Conservation (phyloP, 2,113 vertebrate genomes). For the Lamprologus ornatipinnis region DNA sequence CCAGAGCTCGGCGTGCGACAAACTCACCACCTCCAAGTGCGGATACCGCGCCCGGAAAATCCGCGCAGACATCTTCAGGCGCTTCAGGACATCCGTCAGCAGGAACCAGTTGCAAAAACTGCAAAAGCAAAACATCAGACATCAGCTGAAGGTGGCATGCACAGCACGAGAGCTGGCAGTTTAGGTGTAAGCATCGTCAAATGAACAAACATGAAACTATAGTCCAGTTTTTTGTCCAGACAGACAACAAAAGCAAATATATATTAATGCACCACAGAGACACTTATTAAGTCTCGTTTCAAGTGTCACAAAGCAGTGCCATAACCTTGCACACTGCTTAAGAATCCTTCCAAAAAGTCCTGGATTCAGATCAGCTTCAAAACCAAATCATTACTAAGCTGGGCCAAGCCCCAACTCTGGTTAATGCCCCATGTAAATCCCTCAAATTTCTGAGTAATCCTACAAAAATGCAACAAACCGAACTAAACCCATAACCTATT, state of each 20-base stretch:
- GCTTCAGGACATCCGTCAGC: conserved; percentile 86
- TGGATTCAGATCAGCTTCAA: background rate
- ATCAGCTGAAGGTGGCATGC: background rate
- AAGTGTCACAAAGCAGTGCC: background rate
- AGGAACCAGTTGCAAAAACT: conserved; percentile 98
- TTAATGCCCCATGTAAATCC: background rate
- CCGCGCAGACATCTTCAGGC: conserved; percentile 89
- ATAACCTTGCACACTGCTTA: background rate
- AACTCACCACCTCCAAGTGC: conserved; percentile 84
- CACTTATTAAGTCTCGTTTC: background rate
- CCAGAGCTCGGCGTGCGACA: conserved; percentile 81
- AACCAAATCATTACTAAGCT: background rate
- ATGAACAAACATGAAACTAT: background rate
- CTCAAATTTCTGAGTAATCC: background rate
- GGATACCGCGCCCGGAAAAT: conserved; percentile 94
- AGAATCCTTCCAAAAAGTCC: background rate
- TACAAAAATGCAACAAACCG: background rate
- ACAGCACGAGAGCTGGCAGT: background rate
- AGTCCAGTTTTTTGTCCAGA: background rate
- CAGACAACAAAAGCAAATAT: background rate
- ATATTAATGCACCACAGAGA: background rate
- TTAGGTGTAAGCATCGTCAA: background rate
- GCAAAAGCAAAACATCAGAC: background rate
- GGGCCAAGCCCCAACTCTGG: background rate
- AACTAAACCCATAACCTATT: background rate